Evolutionary conservation across 2,797 vertebrate genomes (phyloP).

Genomic region (Brotula barbata): DNA sequence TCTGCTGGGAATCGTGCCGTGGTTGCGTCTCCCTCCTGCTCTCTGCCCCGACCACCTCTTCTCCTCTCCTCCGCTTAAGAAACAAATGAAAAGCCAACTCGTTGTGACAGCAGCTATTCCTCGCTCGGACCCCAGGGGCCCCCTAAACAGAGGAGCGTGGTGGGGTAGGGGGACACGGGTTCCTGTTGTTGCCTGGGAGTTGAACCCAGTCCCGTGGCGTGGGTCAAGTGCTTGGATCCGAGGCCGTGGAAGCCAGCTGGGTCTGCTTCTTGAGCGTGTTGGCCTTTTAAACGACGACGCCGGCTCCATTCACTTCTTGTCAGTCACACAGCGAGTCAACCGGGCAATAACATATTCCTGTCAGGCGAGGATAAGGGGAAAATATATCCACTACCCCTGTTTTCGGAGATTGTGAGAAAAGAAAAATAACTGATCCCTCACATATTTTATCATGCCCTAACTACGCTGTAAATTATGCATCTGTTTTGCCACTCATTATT

Average conservation of each 20-base stretch:
- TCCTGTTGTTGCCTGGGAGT: slow-evolving; percentile 37
- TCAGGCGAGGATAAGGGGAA: background rate
- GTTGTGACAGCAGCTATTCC: slow-evolving; percentile 57
- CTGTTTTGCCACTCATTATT: slow-evolving; percentile 67
- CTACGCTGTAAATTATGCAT: slow-evolving; percentile 71
- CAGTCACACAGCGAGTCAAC: slow-evolving; percentile 17
- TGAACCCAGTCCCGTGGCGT: slow-evolving; percentile 43
- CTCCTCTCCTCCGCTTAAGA: slow-evolving; percentile 41
- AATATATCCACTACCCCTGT: slow-evolving; percentile 3
- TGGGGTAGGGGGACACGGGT: background rate
- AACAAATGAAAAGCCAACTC: slow-evolving; percentile 62
- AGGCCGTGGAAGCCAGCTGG: slow-evolving; percentile 48
- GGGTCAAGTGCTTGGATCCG: slow-evolving; percentile 55
- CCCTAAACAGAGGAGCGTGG: slow-evolving; percentile 4
- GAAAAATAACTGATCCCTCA: slow-evolving; percentile 21
- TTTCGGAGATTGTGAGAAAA: slow-evolving; percentile 4
- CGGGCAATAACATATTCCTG: slow-evolving; percentile 5
- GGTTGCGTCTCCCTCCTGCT: slow-evolving; percentile 16
- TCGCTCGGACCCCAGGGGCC: slow-evolving; percentile 28
- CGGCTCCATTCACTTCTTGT: slow-evolving; percentile 7
- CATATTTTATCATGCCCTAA: slow-evolving; percentile 61
- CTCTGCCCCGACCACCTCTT: slow-evolving; percentile 17
- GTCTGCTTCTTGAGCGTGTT: slow-evolving; percentile 13
- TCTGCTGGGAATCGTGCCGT: slow-evolving; percentile 12
- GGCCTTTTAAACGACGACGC: slow-evolving; percentile 33